Percentiles rank a stretch among this genome's conserved stretches.
phyloP scores from a whole-genome alignment of 2,113 vertebrate species.

The Stegostoma tigrinum region DNA sequence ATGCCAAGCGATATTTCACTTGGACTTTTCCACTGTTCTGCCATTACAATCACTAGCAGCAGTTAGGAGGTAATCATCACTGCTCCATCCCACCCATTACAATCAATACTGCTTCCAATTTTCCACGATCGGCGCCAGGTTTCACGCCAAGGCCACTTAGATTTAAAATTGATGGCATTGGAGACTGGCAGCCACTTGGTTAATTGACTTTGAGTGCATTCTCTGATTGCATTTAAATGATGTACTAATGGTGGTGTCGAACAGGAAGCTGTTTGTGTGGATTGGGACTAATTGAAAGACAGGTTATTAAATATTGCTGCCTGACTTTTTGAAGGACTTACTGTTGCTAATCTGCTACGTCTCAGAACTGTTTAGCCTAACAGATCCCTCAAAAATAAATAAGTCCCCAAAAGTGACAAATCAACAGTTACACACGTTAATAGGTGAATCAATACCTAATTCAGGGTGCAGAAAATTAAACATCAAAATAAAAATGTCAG shows the following conservation, averaged over 20 bases:
- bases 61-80: neutral
- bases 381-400: neutral
- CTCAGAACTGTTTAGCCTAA: neutral
- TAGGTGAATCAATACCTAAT: neutral
- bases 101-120: constrained; percentile 1
- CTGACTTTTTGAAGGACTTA: neutral
- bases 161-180: neutral
- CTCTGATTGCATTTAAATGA: neutral
- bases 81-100: neutral
- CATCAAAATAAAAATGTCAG: neutral
- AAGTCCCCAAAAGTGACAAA: neutral
- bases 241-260: neutral
- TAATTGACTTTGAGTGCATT: neutral
- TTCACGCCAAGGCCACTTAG: neutral
- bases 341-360: neutral
- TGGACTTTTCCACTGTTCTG: neutral
- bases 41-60: neutral
- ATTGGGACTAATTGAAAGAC: neutral
- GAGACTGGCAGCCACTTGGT: neutral
- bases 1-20: neutral
- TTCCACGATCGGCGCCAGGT: neutral
- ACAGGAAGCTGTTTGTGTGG: neutral
- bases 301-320: neutral
- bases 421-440: neutral
- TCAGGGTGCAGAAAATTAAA: neutral